A percentile compares a stretch with the other conserved stretches of the same genome.
These are phyloP conservation scores for Semicossyphus pulcher DNA, from an alignment of 2,113 vertebrate species.

Conservation along the genomic window DNA sequence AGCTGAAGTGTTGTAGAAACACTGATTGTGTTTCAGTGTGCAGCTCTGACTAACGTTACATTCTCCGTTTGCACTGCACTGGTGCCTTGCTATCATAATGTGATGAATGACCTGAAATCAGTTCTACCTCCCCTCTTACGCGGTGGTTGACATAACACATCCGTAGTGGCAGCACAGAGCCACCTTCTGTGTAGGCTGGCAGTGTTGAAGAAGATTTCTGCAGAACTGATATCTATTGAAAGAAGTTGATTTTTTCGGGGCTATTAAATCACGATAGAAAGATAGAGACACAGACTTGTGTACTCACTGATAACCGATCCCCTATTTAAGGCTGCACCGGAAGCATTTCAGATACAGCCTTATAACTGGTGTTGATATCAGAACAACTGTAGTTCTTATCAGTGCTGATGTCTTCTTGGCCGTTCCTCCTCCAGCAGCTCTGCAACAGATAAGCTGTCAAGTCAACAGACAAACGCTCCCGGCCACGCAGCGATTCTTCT, in stretches of 20 bases:
- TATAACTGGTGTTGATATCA: background rate
- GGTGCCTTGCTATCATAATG: background rate
- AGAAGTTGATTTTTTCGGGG: background rate
- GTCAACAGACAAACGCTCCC: constrained; percentile 41
- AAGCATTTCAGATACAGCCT: background rate
- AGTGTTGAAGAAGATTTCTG: too few relatives aligned
- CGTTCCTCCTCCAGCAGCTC: constrained; percentile 3
- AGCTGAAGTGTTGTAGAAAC: too few relatives aligned
- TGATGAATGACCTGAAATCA: background rate
- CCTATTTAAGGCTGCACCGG: background rate
- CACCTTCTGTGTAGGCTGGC: too few relatives aligned
- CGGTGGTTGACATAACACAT: background rate
- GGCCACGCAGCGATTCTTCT: constrained; percentile 29
- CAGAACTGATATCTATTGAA: background rate
- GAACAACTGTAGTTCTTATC: constrained; percentile 8
- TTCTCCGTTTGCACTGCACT: background rate
- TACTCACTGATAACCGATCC: background rate
- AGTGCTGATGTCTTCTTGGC: constrained; percentile 7
- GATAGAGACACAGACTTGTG: background rate
- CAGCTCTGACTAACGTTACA: too few relatives aligned
- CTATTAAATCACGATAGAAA: background rate
- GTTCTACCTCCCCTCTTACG: background rate
- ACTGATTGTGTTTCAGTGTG: too few relatives aligned
- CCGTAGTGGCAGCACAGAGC: background rate
- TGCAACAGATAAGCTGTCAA: constrained; percentile 53